Conservation (phyloP, 2,797 vertebrate species). For the Antrozous pallidus region DNA sequence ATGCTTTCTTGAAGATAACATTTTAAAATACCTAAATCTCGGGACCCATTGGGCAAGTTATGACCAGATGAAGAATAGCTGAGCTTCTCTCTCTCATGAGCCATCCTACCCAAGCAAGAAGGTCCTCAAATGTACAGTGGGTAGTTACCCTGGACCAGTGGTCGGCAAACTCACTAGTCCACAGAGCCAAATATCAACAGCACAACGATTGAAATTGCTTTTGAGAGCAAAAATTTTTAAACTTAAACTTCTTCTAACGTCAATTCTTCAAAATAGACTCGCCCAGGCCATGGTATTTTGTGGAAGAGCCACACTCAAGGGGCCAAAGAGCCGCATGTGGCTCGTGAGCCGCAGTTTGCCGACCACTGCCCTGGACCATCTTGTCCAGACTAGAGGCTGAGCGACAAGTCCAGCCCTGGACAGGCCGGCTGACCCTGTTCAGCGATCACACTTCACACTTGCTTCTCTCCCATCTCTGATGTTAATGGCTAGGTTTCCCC, state of each 20-base stretch:
- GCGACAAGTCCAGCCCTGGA: constrained; percentile 33
- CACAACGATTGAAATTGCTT: too few species aligned
- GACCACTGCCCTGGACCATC: not conserved
- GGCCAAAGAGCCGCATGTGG: too few species aligned
- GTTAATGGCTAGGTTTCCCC: constrained; percentile 76
- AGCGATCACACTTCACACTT: constrained; percentile 69
- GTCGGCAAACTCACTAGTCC: too few species aligned
- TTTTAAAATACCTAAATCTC: not conserved
- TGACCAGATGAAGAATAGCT: not conserved
- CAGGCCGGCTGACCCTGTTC: constrained; percentile 62
- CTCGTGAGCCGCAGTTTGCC: too few species aligned
- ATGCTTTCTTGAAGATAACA: not conserved
- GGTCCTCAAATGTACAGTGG: too few species aligned
- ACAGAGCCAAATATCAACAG: too few species aligned
- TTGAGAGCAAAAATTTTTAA: too few species aligned
- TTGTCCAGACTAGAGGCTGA: constrained; percentile 23
- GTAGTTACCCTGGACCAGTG: not conserved
- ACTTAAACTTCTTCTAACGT: too few species aligned
- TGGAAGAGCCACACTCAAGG: too few species aligned
- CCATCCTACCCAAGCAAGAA: not conserved
- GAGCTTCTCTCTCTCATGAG: not conserved
- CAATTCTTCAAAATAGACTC: too few species aligned
- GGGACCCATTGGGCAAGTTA: not conserved
- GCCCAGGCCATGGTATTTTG: too few species aligned
- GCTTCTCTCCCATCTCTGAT: constrained; percentile 71